These are phyloP conservation scores for Miichthys miiuy DNA, from an alignment of 2,797 vertebrate genomes.

Conservation along the genomic window DNA sequence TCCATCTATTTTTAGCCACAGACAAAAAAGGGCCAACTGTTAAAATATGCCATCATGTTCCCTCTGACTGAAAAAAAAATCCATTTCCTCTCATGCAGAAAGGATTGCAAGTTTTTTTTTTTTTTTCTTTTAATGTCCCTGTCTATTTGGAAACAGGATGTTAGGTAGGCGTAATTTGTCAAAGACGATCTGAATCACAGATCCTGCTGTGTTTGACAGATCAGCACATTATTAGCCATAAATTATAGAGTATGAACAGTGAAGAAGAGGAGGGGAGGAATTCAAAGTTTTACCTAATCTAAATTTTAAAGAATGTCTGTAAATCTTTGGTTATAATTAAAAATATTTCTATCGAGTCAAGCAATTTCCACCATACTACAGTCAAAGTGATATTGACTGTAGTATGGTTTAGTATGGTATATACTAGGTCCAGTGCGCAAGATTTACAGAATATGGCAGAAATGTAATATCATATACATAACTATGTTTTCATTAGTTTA, in stretches of 20 bases:
- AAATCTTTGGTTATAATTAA: background rate
- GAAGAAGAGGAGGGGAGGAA: background rate
- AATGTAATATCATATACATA: no score
- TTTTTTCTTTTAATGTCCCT: constrained; percentile 2
- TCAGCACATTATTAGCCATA: constrained; percentile 35
- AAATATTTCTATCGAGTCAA: background rate
- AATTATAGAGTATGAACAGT: constrained; percentile 19
- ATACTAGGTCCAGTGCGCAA: no score
- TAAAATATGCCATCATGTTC: constrained; percentile 84
- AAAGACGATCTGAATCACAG: constrained; percentile 40
- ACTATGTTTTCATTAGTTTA: no score
- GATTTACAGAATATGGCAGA: no score
- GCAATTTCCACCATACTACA: no score
- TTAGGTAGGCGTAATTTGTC: constrained; percentile 27
- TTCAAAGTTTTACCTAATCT: background rate
- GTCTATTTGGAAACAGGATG: constrained; percentile 44
- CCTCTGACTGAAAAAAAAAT: constrained; percentile 52
- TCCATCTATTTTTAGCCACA: constrained; percentile 86
- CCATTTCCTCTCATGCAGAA: constrained; percentile 48
- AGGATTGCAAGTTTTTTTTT: constrained; percentile 32
- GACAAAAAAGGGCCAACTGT: constrained; percentile 80
- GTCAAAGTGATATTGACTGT: background rate
- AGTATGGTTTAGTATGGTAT: no score
- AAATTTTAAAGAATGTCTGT: background rate
- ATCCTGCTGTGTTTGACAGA: constrained; percentile 43